A percentile compares a stretch with the other conserved stretches of the same genome.
Evolutionary conservation across 2,113 vertebrate species (phyloP).

Genomic region (Thunnus thynnus): DNA sequence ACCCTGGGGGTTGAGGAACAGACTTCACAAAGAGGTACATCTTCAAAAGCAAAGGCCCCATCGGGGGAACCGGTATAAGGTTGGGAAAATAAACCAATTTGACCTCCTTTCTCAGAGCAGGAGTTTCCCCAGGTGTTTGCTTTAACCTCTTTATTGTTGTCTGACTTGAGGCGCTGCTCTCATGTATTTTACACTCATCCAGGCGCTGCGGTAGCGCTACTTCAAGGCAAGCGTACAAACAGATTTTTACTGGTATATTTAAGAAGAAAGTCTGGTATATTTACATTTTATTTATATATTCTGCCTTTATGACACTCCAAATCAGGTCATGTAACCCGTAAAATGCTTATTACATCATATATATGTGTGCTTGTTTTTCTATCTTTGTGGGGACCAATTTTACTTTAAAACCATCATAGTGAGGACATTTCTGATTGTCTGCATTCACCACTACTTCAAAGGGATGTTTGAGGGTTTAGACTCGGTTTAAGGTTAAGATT

Average conservation of each 20-base stretch:
- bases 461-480: too few relatives aligned
- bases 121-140: constrained; percentile 72
- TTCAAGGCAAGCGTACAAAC: not conserved
- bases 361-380: not conserved
- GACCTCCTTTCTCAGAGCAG: constrained; percentile 65
- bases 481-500: too few relatives aligned
- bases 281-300: constrained; percentile 8
- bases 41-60: constrained; percentile 70
- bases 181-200: constrained; percentile 16
- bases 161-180: constrained; percentile 37
- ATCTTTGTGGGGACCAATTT: too few relatives aligned
- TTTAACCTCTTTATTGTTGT: constrained; percentile 57
- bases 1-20: constrained; percentile 69
- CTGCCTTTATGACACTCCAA: constrained; percentile 31
- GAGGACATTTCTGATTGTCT: too few relatives aligned
- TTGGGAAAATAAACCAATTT: constrained; percentile 72
- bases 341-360: constrained; percentile 62
- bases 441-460: too few relatives aligned
- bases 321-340: constrained; percentile 52
- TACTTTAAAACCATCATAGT: too few relatives aligned
- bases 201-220: constrained; percentile 3
- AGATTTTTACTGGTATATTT: not conserved
- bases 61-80: constrained; percentile 50
- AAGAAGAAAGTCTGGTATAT: not conserved
- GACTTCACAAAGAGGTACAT: constrained; percentile 80